These are phyloP conservation scores for Rhinoraja longicauda DNA, from an alignment of 2,797 vertebrate genomes.

Conservation along the genomic window DNA sequence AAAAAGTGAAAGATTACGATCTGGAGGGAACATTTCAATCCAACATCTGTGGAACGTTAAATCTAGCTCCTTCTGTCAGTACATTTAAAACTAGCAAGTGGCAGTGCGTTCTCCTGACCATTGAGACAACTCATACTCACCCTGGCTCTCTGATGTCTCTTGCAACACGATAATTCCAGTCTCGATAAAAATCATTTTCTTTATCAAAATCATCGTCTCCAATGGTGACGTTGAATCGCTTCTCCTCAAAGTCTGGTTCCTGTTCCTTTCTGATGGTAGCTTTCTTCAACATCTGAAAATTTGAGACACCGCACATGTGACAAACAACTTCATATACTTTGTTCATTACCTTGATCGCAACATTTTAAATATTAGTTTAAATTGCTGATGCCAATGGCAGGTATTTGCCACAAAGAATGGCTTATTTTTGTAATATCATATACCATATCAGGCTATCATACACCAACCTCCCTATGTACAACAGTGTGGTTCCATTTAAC, in stretches of 20 bases:
- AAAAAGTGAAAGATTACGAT: neutral
- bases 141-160: constrained; percentile 76
- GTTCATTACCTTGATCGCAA: neutral
- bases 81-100: neutral
- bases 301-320: too few species aligned
- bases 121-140: constrained; percentile 57
- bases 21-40: neutral
- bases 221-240: constrained; percentile 92
- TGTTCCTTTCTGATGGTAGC: constrained; percentile 95
- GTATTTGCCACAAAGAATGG: neutral
- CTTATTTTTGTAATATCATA: neutral
- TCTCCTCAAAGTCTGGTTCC: constrained; percentile 97
- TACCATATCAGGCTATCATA: neutral
- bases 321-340: neutral
- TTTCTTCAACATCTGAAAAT: constrained; percentile 84
- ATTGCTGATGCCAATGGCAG: too few species aligned
- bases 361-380: neutral
- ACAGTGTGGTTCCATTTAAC: neutral
- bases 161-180: constrained; percentile 88
- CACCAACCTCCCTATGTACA: neutral
- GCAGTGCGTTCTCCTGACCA: too few species aligned
- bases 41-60: neutral
- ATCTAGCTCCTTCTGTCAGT: neutral
- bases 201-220: constrained; percentile 97
- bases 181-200: constrained; percentile 90